These are phyloP conservation scores for Seira sanloemensis DNA, from an alignment of 2,888 invertebrate genomes.

Conservation along the genomic window DNA sequence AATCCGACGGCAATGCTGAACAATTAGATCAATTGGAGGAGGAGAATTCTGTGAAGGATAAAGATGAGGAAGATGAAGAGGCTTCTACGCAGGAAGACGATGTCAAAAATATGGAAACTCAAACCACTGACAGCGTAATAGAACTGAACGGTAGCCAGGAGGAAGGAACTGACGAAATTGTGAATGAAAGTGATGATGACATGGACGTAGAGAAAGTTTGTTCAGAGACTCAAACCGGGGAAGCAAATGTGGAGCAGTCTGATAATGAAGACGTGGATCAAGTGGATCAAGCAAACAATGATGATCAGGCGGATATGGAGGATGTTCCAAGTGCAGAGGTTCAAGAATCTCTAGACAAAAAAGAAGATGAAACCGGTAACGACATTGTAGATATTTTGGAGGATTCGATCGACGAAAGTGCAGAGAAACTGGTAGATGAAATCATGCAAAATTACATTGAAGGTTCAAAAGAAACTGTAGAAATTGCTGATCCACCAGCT, in stretches of 20 bases:
- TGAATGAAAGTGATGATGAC: neutral
- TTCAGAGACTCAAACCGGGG: neutral
- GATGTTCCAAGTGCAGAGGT: neutral
- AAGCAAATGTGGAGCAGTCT: neutral
- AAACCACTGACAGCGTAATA: too few relatives aligned
- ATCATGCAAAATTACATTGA: neutral
- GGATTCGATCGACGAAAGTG: neutral
- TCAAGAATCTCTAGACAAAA: neutral
- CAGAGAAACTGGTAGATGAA: neutral
- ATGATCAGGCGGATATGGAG: neutral
- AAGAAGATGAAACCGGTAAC: neutral
- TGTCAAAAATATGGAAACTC: too few relatives aligned
- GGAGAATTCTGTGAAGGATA: neutral
- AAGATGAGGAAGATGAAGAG: neutral
- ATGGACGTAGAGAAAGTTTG: neutral
- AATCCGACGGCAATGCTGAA: neutral
- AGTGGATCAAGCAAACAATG: neutral
- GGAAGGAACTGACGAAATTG: neutral
- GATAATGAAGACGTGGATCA: neutral
- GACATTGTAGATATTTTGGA: neutral
- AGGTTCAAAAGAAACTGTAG: neutral
- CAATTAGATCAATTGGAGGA: constrained; percentile 12
- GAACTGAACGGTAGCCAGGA: too few relatives aligned
- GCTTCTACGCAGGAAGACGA: neutral
- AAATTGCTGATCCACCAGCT: neutral